Evolutionary conservation across 2,888 invertebrate species (phyloP).

Genomic region (Machimus atricapillus): DNA sequence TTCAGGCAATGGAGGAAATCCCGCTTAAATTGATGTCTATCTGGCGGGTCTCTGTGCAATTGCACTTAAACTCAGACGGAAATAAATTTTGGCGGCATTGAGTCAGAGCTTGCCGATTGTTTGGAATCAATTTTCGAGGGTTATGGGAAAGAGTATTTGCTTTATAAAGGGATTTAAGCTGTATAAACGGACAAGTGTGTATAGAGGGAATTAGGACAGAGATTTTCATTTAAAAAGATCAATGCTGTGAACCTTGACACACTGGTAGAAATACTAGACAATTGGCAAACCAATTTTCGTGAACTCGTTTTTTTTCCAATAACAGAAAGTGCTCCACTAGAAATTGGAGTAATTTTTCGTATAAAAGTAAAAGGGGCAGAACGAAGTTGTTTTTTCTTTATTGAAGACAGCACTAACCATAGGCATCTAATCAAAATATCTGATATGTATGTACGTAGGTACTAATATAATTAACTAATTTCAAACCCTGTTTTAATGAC

Average conservation of each 20-base stretch:
- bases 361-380: neutral
- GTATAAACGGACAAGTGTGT: neutral
- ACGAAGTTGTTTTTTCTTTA: neutral
- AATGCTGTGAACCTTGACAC: neutral
- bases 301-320: neutral
- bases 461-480: no score
- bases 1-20: neutral
- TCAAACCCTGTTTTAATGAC: no score
- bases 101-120: neutral
- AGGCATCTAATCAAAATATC: no score
- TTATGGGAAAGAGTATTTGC: neutral
- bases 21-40: neutral
- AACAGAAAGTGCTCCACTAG: neutral
- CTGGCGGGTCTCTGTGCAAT: neutral
- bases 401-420: no score
- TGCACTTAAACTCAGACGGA: neutral
- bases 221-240: neutral
- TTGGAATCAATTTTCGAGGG: neutral
- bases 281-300: neutral
- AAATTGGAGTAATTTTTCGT: neutral
- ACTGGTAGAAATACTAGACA: neutral
- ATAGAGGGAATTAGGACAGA: neutral
- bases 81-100: neutral
- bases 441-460: no score
- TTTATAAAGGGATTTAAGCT: neutral